These are phyloP conservation scores for Myathropa florea DNA, from an alignment of 2,888 invertebrate genomes.

Conservation along the genomic window DNA sequence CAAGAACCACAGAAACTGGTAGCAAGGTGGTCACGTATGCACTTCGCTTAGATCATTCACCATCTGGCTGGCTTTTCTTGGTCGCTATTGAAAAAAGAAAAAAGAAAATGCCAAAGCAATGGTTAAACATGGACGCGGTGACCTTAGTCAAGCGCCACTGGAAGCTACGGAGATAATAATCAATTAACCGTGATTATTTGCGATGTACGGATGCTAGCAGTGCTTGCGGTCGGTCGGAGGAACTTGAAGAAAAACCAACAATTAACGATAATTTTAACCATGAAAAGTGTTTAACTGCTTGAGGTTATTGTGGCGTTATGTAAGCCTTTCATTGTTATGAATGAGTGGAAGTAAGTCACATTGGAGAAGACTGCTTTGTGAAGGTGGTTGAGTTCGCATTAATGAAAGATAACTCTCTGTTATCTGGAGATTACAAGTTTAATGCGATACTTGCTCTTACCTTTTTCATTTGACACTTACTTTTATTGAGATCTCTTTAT, in stretches of 20 bases:
- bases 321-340: neutral
- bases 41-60: slow-evolving; percentile 31
- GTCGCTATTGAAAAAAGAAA: neutral
- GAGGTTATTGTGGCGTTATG: neutral
- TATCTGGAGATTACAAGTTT: neutral
- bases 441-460: too few relatives aligned
- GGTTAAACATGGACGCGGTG: slow-evolving; percentile 20
- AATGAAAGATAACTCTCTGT: neutral
- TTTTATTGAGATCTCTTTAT: too few relatives aligned
- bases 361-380: neutral
- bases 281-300: slow-evolving; percentile 20
- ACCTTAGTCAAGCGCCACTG: slow-evolving; percentile 51
- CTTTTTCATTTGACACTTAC: too few relatives aligned
- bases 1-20: slow-evolving; percentile 59
- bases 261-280: slow-evolving; percentile 10
- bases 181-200: slow-evolving; percentile 53
- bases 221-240: neutral
- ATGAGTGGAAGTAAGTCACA: neutral
- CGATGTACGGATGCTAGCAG: slow-evolving; percentile 2
- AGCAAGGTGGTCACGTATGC: slow-evolving; percentile 64
- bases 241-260: slow-evolving; percentile 37
- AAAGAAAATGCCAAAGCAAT: slow-evolving; percentile 36
- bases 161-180: slow-evolving; percentile 49
- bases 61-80: slow-evolving; percentile 22
- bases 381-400: neutral